Evolutionary conservation across 1,140 invertebrate species (phyloP).

Genomic region (Popillia japonica): DNA sequence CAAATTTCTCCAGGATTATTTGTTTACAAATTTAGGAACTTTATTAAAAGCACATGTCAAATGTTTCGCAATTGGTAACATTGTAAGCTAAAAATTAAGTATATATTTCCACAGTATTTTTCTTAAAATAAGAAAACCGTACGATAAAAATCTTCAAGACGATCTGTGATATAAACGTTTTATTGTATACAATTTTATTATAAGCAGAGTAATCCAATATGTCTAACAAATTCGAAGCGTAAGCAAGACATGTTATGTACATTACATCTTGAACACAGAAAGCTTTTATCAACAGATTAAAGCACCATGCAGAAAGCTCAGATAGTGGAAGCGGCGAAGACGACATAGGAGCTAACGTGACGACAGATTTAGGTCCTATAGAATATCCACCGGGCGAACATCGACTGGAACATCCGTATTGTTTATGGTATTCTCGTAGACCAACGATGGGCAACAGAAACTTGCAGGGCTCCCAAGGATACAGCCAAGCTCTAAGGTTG

Average conservation of each 20-base stretch:
- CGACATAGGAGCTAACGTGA: slow-evolving; percentile 58
- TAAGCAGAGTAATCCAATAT: slow-evolving; percentile 56
- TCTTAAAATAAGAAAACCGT: slow-evolving; percentile 19
- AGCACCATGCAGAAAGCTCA: slow-evolving; percentile 63
- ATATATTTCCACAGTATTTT: slow-evolving; percentile 27
- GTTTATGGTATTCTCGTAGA: slow-evolving; percentile 87
- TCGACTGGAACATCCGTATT: slow-evolving; percentile 88
- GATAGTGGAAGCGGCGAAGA: slow-evolving; percentile 66
- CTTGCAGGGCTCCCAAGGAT: slow-evolving; percentile 54
- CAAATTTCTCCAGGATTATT: not conserved
- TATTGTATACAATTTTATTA: slow-evolving; percentile 37
- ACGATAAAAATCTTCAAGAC: slow-evolving; percentile 35
- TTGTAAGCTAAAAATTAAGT: slow-evolving; percentile 22
- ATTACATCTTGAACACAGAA: slow-evolving; percentile 35
- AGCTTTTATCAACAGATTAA: slow-evolving; percentile 62
- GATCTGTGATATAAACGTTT: slow-evolving; percentile 42
- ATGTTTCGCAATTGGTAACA: slow-evolving; percentile 14
- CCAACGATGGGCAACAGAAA: slow-evolving; percentile 55
- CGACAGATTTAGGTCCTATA: slow-evolving; percentile 63
- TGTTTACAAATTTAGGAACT: slow-evolving; percentile 33
- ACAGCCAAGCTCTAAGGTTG: slow-evolving; percentile 75
- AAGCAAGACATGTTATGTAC: slow-evolving; percentile 56
- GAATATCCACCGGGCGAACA: slow-evolving; percentile 81
- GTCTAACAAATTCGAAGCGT: slow-evolving; percentile 74
- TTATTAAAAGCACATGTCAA: slow-evolving; percentile 35